Evolutionary conservation across 2,797 vertebrate species (phyloP), one percentile per base, ranked within the genome.

Genomic region (Balearica regulorum): DNA sequence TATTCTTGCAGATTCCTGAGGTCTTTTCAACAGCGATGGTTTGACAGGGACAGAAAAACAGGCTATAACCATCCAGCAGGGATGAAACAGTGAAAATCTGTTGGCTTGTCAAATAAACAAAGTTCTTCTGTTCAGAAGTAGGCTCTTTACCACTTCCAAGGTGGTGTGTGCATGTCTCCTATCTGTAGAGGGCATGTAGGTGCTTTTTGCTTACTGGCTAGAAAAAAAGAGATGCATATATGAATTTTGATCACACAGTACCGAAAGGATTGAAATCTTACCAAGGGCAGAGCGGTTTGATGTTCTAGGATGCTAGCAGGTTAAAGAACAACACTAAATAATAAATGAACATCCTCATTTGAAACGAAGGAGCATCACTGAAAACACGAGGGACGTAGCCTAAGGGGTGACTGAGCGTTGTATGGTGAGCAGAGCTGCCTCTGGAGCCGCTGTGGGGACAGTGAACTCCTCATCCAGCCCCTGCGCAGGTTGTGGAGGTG

Each of bases 1-100:
- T 80, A 37, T 73, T 71, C 49, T 80, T 91, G 51, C 48, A 79
- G 60, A 94, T 90, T 94, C 77, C 69, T 75, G 44, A 90, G 73
- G 26, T 66, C 44, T 85, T 94, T 77, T 86, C 71, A 86, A 22
- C 77, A 72, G 53, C 37, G 19, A 44, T 79, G 31, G 68, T 72
- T 90, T 91, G 87, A 76, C 86, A 81, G 69, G 46, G 49, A 12
- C 35, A 70, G 85, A 95, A 87, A 68, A 76, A 18, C 22, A 81
- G 33, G 29, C 65, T 80, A 8, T 46, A 93, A 35, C 44, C 20
- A 80, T 79, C 57, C 66, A 76, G 33, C 17, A 43, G 51, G 68
- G 44, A 54, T 43, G 14, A 83, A 24, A 55, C 17, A 49, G 37
- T 82, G 55, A 65, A 84, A 92, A 84, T 65, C 68, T 70, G 28